These are phyloP conservation scores for Trachelus tabidus DNA, from an alignment of 2,888 invertebrate species.

Conservation along the genomic window DNA sequence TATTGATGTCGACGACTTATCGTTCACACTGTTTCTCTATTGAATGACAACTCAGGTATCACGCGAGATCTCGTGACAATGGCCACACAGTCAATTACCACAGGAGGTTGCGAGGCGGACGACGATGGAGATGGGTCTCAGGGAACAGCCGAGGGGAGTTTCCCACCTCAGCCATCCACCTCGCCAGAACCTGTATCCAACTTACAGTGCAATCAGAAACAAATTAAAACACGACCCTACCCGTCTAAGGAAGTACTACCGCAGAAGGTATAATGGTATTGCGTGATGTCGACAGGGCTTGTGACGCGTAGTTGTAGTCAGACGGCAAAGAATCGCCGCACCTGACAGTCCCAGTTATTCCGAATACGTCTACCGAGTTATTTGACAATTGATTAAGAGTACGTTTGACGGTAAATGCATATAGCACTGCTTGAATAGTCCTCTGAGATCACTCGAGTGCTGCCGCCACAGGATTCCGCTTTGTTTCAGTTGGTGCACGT, in stretches of 20 bases:
- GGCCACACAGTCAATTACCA: constrained; percentile 59
- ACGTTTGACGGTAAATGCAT: constrained; percentile 45
- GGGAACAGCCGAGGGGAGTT: constrained; percentile 60
- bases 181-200: constrained; percentile 66
- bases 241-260: constrained; percentile 69
- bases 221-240: constrained; percentile 71
- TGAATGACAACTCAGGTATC: constrained; percentile 59
- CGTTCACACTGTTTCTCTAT: not conserved
- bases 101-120: constrained; percentile 59
- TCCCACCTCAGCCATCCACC: constrained; percentile 62
- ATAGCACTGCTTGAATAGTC: constrained; percentile 59
- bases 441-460: constrained; percentile 11
- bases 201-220: constrained; percentile 69
- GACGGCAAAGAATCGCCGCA: not conserved
- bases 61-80: constrained; percentile 66
- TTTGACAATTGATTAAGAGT: not conserved
- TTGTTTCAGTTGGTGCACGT: constrained; percentile 76
- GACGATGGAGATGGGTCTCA: constrained; percentile 62
- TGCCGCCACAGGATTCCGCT: not conserved
- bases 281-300: constrained; percentile 17
- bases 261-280: constrained; percentile 57
- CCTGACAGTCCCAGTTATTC: not conserved
- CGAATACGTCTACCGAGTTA: not conserved
- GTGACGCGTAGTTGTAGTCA: constrained; percentile 1
- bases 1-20: not conserved